A percentile compares a stretch with the other conserved stretches of the same genome.
These are phyloP conservation scores for Thymelicus lineola DNA, from an alignment of 2,888 invertebrate species.

Conservation along the genomic window DNA sequence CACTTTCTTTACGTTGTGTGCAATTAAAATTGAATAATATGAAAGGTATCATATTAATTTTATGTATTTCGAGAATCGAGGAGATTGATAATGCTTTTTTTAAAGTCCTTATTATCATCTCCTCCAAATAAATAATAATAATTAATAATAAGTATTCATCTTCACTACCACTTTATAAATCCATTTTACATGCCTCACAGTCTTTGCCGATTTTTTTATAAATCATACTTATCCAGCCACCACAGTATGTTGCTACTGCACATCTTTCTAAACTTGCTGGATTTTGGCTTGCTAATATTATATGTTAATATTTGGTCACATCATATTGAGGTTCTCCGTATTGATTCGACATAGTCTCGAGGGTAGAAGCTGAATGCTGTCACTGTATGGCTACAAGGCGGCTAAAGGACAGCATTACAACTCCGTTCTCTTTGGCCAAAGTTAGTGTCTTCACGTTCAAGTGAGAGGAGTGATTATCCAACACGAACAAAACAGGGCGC, in stretches of 20 bases:
- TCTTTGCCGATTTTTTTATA: constrained; percentile 28
- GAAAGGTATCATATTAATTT: no score
- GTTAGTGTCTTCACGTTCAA: constrained; percentile 42
- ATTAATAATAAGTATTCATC: constrained; percentile 1
- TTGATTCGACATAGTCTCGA: constrained; percentile 9
- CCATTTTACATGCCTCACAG: constrained; percentile 12
- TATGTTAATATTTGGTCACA: constrained; percentile 21
- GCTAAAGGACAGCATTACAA: constrained; percentile 45
- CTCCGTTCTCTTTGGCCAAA: constrained; percentile 45
- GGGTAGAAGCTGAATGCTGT: constrained; percentile 13
- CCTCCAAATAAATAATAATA: no score
- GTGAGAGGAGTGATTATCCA: constrained; percentile 46
- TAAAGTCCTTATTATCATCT: no score
- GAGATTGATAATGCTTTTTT: no score
- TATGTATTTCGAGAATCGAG: no score
- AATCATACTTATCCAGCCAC: constrained; percentile 40
- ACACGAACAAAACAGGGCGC: constrained; percentile 41
- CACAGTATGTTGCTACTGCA: constrained; percentile 42
- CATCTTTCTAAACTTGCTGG: constrained; percentile 30
- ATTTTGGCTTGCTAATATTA: constrained; percentile 26
- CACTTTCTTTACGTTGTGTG: no score
- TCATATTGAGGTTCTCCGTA: constrained; percentile 24
- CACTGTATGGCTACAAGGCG: constrained; percentile 41
- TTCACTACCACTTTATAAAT: constrained; percentile 21
- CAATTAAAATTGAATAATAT: no score